These are phyloP conservation scores for Lophius americanus DNA, from an alignment of 2,797 vertebrate genomes.

Conservation along the genomic window DNA sequence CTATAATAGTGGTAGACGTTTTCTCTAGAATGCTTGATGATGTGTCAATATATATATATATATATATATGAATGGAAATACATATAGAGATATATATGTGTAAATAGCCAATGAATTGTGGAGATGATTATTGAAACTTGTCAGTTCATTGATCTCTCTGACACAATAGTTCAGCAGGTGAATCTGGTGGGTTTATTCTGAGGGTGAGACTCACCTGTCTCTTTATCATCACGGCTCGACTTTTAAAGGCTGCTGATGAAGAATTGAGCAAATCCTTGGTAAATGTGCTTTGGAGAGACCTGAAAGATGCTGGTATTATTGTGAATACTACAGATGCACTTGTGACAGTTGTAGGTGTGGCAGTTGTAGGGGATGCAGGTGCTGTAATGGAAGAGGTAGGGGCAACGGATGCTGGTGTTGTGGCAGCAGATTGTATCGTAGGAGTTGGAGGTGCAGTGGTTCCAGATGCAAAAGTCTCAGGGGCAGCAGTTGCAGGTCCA, in stretches of 20 bases:
- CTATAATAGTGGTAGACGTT: neutral
- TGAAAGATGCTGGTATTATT: conserved; percentile 19
- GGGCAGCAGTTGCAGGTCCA: neutral
- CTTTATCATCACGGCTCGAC: conserved; percentile 38
- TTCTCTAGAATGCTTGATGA: no score
- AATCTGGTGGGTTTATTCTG: neutral
- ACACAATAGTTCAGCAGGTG: conserved; percentile 20
- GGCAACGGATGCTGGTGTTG: neutral
- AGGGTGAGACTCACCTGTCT: conserved; percentile 15
- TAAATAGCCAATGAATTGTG: no score
- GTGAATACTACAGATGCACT: neutral
- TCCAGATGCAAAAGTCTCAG: neutral
- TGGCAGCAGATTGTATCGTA: neutral
- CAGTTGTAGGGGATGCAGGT: neutral
- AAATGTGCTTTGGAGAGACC: conserved; percentile 48
- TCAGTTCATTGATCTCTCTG: no score
- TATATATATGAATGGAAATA: no score
- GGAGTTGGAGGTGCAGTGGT: neutral
- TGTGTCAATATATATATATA: neutral
- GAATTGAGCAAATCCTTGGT: conserved; percentile 24
- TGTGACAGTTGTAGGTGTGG: neutral
- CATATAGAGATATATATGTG: no score
- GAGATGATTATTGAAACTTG: no score
- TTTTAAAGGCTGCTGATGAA: conserved; percentile 38
- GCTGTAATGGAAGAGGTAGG: neutral